Base-by-base conservation (phyloP, 2,113 vertebrate genomes). In the Dendrocopos noguchii region DNA sequence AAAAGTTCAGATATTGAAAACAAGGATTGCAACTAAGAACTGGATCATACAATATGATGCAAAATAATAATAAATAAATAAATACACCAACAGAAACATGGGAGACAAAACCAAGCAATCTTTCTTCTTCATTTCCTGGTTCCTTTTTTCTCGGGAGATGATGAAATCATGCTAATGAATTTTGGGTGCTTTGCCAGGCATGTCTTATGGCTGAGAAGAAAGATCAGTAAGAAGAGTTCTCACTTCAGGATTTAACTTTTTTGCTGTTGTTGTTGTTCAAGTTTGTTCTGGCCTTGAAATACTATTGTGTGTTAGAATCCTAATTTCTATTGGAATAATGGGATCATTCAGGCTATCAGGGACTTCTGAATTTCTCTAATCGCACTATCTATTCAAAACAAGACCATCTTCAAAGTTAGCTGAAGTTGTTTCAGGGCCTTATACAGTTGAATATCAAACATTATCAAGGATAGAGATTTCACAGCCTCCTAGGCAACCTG, bases 311-410 rank as follows among this genome's bases (percentile, higher is more conserved):
- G 80, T 80, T 94, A 39, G 13, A 84, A 7, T 39, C 6, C 19
- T 29, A 12, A 31, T 85, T 87, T 93, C 59, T 76, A 53, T 65
- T 0, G 1, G 34, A 80, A 39, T 31, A 3, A 7, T 42, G 10
- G 28, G 12, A 42, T 68, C 16, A 31, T 0, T 73, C 14, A 56
- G 15, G 2, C 10, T 60, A 10, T 8, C 7, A 59, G n/a, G 3
- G 12, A 4, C 36, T 50, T 73, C 15, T 25, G 27, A 19, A 74
- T 1, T 8, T 78, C 9, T n/a, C 3, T 63, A 50, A 71, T 66
- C 4, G 15, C 34, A 39, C 4, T 0, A 0, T n/a, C 22, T 28
- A 3, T 6, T 67, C 27, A 50, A 73, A 80, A 7, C 4, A 78
- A 66, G 12, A 17, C 6, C 2, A 3, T 20, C 21, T 82, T 82